Evolutionary conservation across 2,113 vertebrate species (phyloP), one percentile per base, ranked within the genome.

Genomic region (Rostratula benghalensis): DNA sequence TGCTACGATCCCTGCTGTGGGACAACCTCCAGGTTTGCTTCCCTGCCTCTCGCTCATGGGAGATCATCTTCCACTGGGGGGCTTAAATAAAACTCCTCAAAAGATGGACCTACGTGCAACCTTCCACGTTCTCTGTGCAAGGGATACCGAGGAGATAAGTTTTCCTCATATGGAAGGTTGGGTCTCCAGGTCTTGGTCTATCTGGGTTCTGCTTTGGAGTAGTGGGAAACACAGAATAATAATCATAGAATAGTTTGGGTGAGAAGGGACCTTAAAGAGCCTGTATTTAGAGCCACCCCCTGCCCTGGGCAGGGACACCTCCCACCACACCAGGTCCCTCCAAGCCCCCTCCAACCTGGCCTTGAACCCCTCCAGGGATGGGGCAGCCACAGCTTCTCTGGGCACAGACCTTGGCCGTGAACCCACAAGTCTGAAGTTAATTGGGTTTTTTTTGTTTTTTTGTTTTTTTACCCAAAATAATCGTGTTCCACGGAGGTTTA

Each of bases 51-150:
- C 16, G 0, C 30, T 76, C 23, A 56, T 4, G 41, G 69, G 33
- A 35, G 23, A n/a, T 48, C 43, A 21, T 24, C 45, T 27, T 28
- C 56, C 35, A 1, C 39, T 85, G n/a, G 53, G 81, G 35, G 31
- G 37, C 39, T 50, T 24, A 22, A 5, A 6, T 14, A 28, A 59
- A 51, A 21, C 2, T 2, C 14, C 60, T 56, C 60, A 15, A 61
- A 45, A 37, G 1, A 13, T 0, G 2, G 35, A 21, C 24, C 23
- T 4, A 1, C 1, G 6, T 13, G 27, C 51, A 7, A 6, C 33
- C 54, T 48, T 30, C 21, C 18, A 3, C 11, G 25, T 17, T 37
- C 4, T 3, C 45, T 7, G 24, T 4, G 45, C 1, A 4, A 51
- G 33, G 57, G 43, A 10, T 33, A 4, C 11, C 3, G 1, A 31